Evolutionary conservation across 1,140 invertebrate species (phyloP).

Genomic region (Drosophila sucinea): DNA sequence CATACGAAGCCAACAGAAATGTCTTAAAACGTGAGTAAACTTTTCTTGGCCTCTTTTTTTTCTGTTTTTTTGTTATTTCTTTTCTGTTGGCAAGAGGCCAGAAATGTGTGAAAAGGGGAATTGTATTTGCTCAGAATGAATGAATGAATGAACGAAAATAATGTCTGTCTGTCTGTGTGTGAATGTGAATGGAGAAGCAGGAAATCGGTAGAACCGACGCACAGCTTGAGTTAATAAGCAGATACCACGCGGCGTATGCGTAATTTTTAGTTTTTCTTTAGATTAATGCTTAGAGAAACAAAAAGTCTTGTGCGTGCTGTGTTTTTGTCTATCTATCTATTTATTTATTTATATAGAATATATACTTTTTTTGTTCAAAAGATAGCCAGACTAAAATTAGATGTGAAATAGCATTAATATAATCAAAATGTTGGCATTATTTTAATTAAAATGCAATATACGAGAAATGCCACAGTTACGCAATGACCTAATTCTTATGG

Average conservation of each 20-base stretch:
- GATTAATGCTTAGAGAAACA: slow-evolving; percentile 30
- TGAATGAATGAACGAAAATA: slow-evolving; percentile 40
- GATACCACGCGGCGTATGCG: slow-evolving; percentile 63
- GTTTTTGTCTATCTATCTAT: slow-evolving; percentile 31
- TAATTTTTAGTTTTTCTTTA: slow-evolving; percentile 42
- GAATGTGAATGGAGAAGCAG: slow-evolving; percentile 21
- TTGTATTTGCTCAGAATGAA: slow-evolving; percentile 75
- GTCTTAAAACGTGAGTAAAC: slow-evolving; percentile 60
- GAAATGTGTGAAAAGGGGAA: slow-evolving; percentile 42
- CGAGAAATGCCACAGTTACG: background rate
- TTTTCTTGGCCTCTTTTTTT: slow-evolving; percentile 44
- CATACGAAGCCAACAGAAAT: slow-evolving; percentile 7
- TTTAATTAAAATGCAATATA: background rate
- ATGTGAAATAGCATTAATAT: background rate
- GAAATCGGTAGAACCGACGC: slow-evolving; percentile 48
- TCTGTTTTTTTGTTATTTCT: slow-evolving; percentile 16
- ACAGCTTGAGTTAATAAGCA: slow-evolving; percentile 63
- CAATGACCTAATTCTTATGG: background rate
- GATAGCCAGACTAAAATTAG: slow-evolving; percentile 29
- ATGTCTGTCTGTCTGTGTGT: background rate
- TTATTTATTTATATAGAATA: slow-evolving; percentile 51
- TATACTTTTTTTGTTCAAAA: slow-evolving; percentile 33
- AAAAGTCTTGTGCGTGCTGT: slow-evolving; percentile 24
- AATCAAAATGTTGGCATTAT: background rate
- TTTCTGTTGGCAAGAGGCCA: slow-evolving; percentile 54